Percentiles rank a stretch among this genome's conserved stretches.
Conservation (phyloP, 2,888 invertebrate genomes). For the Brassicogethes aeneus region DNA sequence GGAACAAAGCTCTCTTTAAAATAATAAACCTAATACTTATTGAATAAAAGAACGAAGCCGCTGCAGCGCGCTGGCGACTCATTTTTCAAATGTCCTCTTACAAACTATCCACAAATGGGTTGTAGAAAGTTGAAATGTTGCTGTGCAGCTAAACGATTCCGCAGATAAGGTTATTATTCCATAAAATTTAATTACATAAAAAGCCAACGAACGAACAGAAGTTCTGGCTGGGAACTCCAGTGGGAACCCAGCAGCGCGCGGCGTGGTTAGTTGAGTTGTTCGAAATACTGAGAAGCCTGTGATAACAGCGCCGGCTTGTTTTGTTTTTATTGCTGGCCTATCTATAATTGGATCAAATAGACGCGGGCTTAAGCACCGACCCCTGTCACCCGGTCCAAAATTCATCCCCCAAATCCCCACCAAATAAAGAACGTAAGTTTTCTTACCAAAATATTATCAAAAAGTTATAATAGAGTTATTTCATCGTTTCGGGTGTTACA, state of each 20-base stretch:
- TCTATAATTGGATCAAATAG: conserved; percentile 35
- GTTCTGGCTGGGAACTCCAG: neutral
- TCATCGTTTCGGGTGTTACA: no score
- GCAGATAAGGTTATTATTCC: conserved; percentile 14
- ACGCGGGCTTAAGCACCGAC: conserved; percentile 18
- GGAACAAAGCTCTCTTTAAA: no score
- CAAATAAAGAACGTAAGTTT: no score
- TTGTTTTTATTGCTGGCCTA: conserved; percentile 31
- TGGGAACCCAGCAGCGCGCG: conserved; percentile 7
- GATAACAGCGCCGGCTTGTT: conserved; percentile 27
- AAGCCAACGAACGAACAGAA: conserved; percentile 8
- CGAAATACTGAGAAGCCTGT: conserved; percentile 23
- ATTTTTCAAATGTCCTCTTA: neutral
- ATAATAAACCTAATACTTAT: neutral
- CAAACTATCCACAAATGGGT: neutral
- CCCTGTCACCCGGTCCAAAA: conserved; percentile 9
- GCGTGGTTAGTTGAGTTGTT: conserved; percentile 28
- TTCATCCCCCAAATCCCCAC: no score
- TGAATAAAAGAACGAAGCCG: neutral
- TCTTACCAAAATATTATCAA: no score
- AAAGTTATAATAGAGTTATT: no score
- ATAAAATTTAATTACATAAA: conserved; percentile 17
- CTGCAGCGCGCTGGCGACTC: neutral
- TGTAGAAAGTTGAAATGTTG: neutral
- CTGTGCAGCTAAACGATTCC: no score